Conservation (phyloP, 2,888 invertebrate genomes). For the Volucella inanis region DNA sequence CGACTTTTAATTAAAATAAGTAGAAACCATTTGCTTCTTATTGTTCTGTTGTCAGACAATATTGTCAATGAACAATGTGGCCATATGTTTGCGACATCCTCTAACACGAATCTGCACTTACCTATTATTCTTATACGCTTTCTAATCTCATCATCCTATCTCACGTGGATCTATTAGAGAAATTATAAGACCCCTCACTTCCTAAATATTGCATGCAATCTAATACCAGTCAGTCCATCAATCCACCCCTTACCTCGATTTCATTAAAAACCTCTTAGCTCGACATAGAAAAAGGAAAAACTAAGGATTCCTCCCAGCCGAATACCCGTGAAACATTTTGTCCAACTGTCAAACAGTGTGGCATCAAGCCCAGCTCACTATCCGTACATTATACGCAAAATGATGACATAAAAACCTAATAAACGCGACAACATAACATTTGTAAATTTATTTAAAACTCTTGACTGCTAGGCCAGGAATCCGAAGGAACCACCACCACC, state of each 20-base stretch:
- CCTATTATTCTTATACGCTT: slow-evolving; percentile 14
- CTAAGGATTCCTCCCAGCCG: slow-evolving; percentile 21
- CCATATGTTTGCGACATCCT: slow-evolving; percentile 55
- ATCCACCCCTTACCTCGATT: slow-evolving; percentile 16
- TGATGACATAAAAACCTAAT: slow-evolving; percentile 75
- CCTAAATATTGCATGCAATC: slow-evolving; percentile 58
- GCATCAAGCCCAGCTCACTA: slow-evolving; percentile 43
- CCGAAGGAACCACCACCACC: no score
- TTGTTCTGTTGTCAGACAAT: not conserved
- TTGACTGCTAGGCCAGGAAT: slow-evolving; percentile 43
- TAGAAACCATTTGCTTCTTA: not conserved
- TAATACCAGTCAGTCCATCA: not conserved
- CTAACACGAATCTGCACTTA: slow-evolving; percentile 49
- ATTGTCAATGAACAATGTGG: slow-evolving; percentile 28
- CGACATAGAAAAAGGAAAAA: slow-evolving; percentile 19
- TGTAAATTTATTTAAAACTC: slow-evolving; percentile 74
- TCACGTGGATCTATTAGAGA: slow-evolving; percentile 50
- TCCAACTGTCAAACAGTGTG: slow-evolving; percentile 71
- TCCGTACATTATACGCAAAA: slow-evolving; percentile 60
- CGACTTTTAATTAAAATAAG: not conserved
- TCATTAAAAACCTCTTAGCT: slow-evolving; percentile 73
- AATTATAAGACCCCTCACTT: slow-evolving; percentile 37
- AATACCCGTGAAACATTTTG: slow-evolving; percentile 66
- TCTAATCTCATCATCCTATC: slow-evolving; percentile 62
- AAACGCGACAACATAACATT: slow-evolving; percentile 73